Evolutionary conservation across 2,113 vertebrate genomes (phyloP).

Genomic region (Scartelaos histophorus): DNA sequence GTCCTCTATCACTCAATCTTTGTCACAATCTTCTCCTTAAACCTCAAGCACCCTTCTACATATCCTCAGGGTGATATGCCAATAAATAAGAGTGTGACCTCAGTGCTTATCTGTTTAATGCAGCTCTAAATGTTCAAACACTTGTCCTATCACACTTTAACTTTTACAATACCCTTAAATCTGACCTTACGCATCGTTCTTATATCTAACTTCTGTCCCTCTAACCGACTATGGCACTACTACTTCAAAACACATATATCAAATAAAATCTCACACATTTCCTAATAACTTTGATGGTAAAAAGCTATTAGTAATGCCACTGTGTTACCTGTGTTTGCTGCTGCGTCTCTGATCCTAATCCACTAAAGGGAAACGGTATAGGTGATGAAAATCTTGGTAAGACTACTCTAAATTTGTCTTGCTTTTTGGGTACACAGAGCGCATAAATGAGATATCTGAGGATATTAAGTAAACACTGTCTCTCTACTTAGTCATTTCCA

Average conservation of each 20-base stretch:
- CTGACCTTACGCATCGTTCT: not conserved
- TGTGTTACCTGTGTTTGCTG: conserved; percentile 4
- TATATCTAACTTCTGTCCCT: not conserved
- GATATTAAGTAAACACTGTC: conserved; percentile 53
- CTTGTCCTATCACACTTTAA: too few relatives aligned
- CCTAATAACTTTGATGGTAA: not conserved
- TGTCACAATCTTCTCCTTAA: too few relatives aligned
- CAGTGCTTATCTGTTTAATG: too few relatives aligned
- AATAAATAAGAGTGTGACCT: too few relatives aligned
- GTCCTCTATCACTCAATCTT: too few relatives aligned
- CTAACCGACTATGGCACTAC: not conserved
- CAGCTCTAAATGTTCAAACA: too few relatives aligned
- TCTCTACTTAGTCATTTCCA: conserved; percentile 37
- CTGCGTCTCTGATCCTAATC: conserved; percentile 22
- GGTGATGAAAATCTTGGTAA: conserved; percentile 8
- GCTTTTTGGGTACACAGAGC: conserved; percentile 6
- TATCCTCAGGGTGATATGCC: too few relatives aligned
- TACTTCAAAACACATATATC: not conserved
- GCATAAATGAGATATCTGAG: conserved; percentile 38
- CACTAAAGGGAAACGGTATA: conserved; percentile 9
- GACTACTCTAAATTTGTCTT: conserved; percentile 8
- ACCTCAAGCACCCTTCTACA: too few relatives aligned
- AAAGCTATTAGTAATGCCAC: conserved; percentile 7
- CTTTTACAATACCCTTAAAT: not conserved
- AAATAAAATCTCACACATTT: not conserved